These are phyloP conservation scores for Haplotaxodon microlepis DNA, from an alignment of 2,113 vertebrate genomes.

Conservation along the genomic window DNA sequence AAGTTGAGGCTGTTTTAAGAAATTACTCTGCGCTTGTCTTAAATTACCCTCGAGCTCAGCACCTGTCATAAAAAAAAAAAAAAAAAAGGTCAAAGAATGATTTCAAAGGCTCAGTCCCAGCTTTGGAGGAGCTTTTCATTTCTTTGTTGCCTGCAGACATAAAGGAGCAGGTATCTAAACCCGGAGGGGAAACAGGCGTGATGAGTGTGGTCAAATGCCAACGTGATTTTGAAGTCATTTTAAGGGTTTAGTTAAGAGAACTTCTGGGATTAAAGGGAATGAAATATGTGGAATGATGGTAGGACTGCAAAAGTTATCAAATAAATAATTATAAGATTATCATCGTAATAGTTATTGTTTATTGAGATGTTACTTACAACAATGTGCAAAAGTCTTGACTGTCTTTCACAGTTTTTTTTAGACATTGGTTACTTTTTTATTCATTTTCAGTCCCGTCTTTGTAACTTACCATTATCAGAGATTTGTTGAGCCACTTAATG, in stretches of 20 bases:
- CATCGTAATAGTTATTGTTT: not conserved
- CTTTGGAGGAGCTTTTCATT: not conserved
- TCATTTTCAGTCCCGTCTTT: accelerated
- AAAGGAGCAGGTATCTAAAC: not conserved
- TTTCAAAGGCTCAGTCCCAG: not conserved
- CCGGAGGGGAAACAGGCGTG: not conserved
- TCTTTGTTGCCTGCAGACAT: not conserved
- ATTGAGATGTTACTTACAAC: not conserved
- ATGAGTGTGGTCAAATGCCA: not conserved
- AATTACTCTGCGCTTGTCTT: not conserved
- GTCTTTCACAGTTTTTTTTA: not conserved
- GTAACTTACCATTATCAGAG: not conserved
- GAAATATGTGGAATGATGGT: not conserved
- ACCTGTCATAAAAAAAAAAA: not conserved
- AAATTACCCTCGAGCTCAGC: not conserved
- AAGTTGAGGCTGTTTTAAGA: not conserved
- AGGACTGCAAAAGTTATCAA: not conserved
- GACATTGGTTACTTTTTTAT: not conserved
- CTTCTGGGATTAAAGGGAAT: not conserved
- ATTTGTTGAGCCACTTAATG: not conserved
- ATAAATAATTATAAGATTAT: not conserved
- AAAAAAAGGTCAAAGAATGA: not conserved
- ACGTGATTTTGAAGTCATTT: not conserved
- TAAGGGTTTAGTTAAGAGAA: not conserved
- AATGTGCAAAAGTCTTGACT: not conserved